Percentiles rank a stretch among this genome's conserved stretches.
Conservation (phyloP, 2,888 invertebrate species). For the Epinotia nisella region DNA sequence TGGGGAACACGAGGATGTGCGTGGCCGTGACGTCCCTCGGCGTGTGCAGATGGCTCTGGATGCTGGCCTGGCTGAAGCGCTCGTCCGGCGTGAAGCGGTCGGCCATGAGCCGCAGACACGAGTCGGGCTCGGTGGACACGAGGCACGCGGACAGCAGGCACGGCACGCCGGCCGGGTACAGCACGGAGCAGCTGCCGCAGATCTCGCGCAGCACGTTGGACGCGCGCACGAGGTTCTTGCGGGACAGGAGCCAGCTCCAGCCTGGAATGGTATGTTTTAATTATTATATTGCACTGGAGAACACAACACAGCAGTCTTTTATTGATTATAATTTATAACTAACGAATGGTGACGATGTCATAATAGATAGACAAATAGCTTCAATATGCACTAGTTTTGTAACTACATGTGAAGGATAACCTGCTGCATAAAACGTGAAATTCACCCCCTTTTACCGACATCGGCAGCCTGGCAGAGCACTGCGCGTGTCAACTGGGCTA, state of each 20-base stretch:
- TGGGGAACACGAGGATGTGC: constrained; percentile 99
- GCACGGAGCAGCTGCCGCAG: constrained; percentile 94
- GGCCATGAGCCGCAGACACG: constrained; percentile 94
- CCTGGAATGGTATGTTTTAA: constrained; percentile 69
- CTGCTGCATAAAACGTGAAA: too few relatives aligned
- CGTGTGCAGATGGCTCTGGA: constrained; percentile 95
- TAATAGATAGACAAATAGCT: too few relatives aligned
- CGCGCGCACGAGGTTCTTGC: constrained; percentile 94
- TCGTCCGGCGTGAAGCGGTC: constrained; percentile 98
- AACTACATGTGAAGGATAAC: too few relatives aligned
- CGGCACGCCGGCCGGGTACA: constrained; percentile 93
- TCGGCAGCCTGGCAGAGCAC: too few relatives aligned
- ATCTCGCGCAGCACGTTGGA: constrained; percentile 95
- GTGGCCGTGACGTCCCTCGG: constrained; percentile 98
- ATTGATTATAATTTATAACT: too few relatives aligned
- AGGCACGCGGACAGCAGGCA: constrained; percentile 99
- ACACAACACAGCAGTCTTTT: too few relatives aligned
- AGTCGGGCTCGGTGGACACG: constrained; percentile 97
- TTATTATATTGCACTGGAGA: background rate
- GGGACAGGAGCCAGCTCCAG: constrained; percentile 97
- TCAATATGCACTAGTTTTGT: too few relatives aligned
- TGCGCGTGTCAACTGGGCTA: too few relatives aligned
- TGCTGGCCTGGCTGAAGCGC: constrained; percentile 93
- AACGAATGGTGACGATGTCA: too few relatives aligned
- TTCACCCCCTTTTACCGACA: too few relatives aligned